A percentile compares a stretch with the other conserved stretches of the same genome.
phyloP scores from a whole-genome alignment of 2,888 invertebrate species.

The Agrochola litura region DNA sequence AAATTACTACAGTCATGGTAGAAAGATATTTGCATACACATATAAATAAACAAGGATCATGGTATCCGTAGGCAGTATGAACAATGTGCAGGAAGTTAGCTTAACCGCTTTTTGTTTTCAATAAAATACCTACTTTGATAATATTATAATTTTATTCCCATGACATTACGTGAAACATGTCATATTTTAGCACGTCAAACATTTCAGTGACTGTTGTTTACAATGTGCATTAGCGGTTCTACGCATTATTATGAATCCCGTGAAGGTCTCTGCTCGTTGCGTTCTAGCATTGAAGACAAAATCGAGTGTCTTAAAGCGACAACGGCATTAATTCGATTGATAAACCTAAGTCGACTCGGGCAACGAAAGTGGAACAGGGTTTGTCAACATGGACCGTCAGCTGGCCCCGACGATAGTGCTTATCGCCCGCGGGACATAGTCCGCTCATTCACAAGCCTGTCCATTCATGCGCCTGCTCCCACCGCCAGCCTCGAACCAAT shows the following conservation, averaged over 20 bases:
- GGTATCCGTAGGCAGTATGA: slow-evolving; percentile 47
- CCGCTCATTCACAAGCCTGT: slow-evolving; percentile 89
- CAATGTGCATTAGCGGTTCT: slow-evolving; percentile 43
- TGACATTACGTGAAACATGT: slow-evolving; percentile 39
- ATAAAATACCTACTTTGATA: slow-evolving; percentile 46
- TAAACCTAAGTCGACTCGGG: slow-evolving; percentile 83
- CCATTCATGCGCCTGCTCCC: slow-evolving; percentile 87
- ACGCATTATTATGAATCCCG: slow-evolving; percentile 42
- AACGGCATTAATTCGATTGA: slow-evolving; percentile 78
- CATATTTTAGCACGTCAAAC: slow-evolving; percentile 34
- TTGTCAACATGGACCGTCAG: slow-evolving; percentile 89
- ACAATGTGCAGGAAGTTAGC: slow-evolving; percentile 60
- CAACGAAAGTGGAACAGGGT: slow-evolving; percentile 89
- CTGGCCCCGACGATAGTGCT: slow-evolving; percentile 89
- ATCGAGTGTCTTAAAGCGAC: slow-evolving; percentile 68
- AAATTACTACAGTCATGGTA: slow-evolving; percentile 51
- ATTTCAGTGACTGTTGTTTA: slow-evolving; percentile 41
- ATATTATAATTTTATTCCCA: slow-evolving; percentile 52
- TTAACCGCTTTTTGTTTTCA: slow-evolving; percentile 54
- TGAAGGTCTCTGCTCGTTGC: slow-evolving; percentile 39
- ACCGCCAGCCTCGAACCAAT: slow-evolving; percentile 70
- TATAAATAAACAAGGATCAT: slow-evolving; percentile 57
- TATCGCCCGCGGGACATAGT: slow-evolving; percentile 89
- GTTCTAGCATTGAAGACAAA: slow-evolving; percentile 62
- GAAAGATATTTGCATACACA: slow-evolving; percentile 55